Percentiles rank a stretch among this genome's conserved stretches.
phyloP scores from a whole-genome alignment of 1,140 invertebrate species.

The Oedothorax gibbosus region DNA sequence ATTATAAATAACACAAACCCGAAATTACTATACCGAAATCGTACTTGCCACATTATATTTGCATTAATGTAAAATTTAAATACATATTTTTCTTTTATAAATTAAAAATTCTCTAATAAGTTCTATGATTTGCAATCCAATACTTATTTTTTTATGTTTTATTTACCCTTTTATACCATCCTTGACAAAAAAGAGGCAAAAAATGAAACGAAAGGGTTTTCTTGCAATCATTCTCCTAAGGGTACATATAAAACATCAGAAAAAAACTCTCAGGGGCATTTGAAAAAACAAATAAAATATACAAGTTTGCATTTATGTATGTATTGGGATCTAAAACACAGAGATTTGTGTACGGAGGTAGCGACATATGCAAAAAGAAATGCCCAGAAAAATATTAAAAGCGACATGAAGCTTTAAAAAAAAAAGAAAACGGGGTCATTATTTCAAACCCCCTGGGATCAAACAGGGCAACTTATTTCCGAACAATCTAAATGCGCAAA shows the following conservation, averaged over 20 bases:
- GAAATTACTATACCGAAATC: too few relatives aligned
- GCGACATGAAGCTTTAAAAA: background rate
- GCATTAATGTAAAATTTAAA: too few relatives aligned
- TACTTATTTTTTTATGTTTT: background rate
- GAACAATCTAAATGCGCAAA: conserved; percentile 43
- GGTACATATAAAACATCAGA: conserved; percentile 12
- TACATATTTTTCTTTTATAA: too few relatives aligned
- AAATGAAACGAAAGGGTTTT: conserved; percentile 10
- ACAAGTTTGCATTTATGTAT: conserved; percentile 44
- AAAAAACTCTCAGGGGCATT: conserved; percentile 32
- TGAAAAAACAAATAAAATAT: conserved; percentile 20
- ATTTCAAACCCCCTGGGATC: conserved; percentile 46
- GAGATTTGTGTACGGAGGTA: conserved; percentile 25
- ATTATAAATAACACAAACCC: too few relatives aligned
- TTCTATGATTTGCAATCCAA: too few relatives aligned
- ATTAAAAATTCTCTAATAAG: too few relatives aligned
- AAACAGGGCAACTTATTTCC: conserved; percentile 22
- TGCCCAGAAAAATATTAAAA: conserved; percentile 6
- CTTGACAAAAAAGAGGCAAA: background rate
- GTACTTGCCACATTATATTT: too few relatives aligned
- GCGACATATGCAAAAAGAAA: conserved; percentile 13
- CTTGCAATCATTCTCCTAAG: background rate
- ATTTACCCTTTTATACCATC: background rate
- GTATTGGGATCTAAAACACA: conserved; percentile 39
- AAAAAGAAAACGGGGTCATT: conserved; percentile 44